These are phyloP conservation scores for Melanostoma scalare DNA, from an alignment of 2,888 invertebrate genomes.

Conservation along the genomic window DNA sequence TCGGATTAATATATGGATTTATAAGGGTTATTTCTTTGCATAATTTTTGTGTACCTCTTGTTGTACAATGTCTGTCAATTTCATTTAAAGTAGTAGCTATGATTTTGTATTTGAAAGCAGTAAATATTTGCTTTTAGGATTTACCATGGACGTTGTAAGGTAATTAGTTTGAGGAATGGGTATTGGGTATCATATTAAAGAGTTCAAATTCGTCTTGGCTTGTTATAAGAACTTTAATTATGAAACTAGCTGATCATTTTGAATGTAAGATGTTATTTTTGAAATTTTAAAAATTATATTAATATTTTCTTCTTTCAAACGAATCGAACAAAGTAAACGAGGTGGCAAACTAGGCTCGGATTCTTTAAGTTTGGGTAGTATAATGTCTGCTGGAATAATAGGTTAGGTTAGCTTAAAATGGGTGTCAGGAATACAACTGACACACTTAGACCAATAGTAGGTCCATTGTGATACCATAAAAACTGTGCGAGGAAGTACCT, in stretches of 20 bases:
- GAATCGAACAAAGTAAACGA: not conserved
- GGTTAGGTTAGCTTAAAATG: too few relatives aligned
- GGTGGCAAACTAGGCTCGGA: not conserved
- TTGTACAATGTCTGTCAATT: not conserved
- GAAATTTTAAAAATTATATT: too few relatives aligned
- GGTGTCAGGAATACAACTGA: too few relatives aligned
- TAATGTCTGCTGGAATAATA: not conserved
- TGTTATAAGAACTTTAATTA: not conserved
- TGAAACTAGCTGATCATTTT: not conserved
- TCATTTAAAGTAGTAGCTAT: not conserved
- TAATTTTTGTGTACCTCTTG: not conserved
- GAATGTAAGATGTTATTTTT: not conserved
- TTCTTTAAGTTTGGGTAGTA: not conserved
- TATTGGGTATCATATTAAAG: conserved; percentile 2
- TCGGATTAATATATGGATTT: not conserved
- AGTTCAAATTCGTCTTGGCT: not conserved
- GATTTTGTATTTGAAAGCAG: not conserved
- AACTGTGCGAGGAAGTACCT: too few relatives aligned
- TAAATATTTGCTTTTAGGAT: not conserved
- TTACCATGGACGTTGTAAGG: not conserved
- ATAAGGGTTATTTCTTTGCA: not conserved
- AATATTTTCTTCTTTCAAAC: too few relatives aligned
- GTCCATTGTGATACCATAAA: too few relatives aligned
- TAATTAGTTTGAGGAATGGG: not conserved
- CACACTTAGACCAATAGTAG: too few relatives aligned